phyloP scores from a whole-genome alignment of 2,888 invertebrate species.

The Bursaphelenchus okinawaensis region DNA sequence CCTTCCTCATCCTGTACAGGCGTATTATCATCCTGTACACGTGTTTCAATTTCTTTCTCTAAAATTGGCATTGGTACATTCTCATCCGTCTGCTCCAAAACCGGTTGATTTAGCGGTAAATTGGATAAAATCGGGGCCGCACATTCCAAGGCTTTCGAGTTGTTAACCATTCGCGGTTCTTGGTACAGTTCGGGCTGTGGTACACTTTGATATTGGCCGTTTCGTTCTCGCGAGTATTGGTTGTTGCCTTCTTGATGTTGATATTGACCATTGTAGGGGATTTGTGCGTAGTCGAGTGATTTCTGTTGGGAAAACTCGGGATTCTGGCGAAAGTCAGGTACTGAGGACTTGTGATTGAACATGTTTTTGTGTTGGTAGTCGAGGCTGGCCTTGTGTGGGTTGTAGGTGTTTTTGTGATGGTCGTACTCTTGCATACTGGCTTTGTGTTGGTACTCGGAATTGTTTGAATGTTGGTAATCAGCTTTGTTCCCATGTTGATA shows the following conservation, averaged over 20 bases:
- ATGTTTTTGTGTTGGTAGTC: background rate
- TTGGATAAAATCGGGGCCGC: background rate
- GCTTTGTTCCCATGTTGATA: background rate
- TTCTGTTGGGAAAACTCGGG: background rate
- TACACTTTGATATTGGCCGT: no score
- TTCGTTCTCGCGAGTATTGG: no score
- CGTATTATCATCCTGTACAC: constrained; percentile 17
- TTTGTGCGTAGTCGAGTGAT: no score
- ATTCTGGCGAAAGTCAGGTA: background rate
- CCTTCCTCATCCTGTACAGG: constrained; percentile 18
- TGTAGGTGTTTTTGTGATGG: background rate
- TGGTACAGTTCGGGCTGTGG: background rate
- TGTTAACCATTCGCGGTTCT: background rate
- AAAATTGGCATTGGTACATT: constrained; percentile 5
- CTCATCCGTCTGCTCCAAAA: background rate
- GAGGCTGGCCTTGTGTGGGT: background rate
- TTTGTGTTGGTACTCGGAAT: background rate
- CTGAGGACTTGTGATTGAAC: background rate
- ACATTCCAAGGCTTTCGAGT: background rate
- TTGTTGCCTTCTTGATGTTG: no score
- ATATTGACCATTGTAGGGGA: background rate
- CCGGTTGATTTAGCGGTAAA: background rate
- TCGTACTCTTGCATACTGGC: background rate
- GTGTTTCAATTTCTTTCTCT: background rate
- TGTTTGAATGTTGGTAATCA: background rate